Percentiles rank a stretch among this genome's conserved stretches.
phyloP scores from a whole-genome alignment of 2,113 vertebrate genomes.

The Illadopsis cleaveri region DNA sequence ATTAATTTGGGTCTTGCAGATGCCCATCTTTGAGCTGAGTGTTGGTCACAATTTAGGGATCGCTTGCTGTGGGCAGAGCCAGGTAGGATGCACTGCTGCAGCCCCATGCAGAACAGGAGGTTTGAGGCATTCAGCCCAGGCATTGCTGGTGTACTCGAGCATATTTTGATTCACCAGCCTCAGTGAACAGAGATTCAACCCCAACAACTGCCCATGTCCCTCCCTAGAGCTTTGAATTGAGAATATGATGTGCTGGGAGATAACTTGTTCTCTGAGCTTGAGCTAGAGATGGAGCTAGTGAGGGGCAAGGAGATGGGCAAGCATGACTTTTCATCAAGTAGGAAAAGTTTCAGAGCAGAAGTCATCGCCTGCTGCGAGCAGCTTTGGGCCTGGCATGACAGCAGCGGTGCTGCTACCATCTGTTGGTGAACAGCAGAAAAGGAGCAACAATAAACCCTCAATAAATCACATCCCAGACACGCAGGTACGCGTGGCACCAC shows the following conservation, averaged over 20 bases:
- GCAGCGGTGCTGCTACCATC: conserved; percentile 48
- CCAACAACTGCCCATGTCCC: neutral
- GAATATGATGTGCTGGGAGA: neutral
- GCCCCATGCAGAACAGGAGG: neutral
- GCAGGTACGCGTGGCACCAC: accelerated
- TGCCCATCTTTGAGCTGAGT: neutral
- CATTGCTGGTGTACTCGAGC: neutral
- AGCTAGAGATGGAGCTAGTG: neutral
- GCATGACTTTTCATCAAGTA: neutral
- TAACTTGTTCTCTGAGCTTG: neutral
- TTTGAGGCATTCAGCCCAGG: neutral
- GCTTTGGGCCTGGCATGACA: neutral
- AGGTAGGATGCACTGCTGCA: neutral
- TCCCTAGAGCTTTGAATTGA: neutral
- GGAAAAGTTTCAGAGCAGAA: conserved; percentile 26
- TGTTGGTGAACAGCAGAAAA: conserved; percentile 51
- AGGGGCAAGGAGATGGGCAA: neutral
- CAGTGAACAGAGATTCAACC: neutral
- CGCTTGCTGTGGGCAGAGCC: neutral
- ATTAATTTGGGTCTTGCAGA: neutral
- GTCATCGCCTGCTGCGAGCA: neutral
- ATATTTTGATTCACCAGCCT: neutral
- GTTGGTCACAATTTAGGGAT: neutral
- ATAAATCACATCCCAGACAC: neutral
- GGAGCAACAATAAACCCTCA: neutral